Evolutionary conservation across 1,140 invertebrate species (phyloP), one percentile per base, ranked within the genome.

Genomic region (Kradibia gibbosae): DNA sequence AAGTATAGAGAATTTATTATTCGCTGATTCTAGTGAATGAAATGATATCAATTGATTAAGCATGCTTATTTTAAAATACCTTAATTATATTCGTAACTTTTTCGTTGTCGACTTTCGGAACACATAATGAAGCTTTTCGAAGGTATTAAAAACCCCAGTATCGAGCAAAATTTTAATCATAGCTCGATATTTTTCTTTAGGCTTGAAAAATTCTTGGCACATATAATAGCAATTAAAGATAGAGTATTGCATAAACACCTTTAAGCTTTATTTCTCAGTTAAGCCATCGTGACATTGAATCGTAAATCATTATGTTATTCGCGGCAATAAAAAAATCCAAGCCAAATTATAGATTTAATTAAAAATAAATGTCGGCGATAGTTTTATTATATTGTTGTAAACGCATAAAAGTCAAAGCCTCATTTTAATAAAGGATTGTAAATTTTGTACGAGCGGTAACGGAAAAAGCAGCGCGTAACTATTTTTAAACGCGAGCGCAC

Each of bases 331-430:
- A 31, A 39, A 39, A 39, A n/a, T 28, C n/a, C 34, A 17, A 67
- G 34, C 34, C 5, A 67, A 67, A 67, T 67, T 67, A 67, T 67
- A 39, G 28, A 67, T 67, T 39, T 39, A 67, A 67, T 67, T 67
- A 39, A 67, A 39, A 39, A 67, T 67, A 39, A 67, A 67, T 10
- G 34, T 39, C 17, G 3, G 34, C 17, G 17, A 8, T 67, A 67
- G 20, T 39, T 39, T 67, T 39, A 67, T 67, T 39, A n/a, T 34
- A 65, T 65, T 36, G 60, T 20, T 34, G 60, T 20, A 36, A 65
- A 25, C 15, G 17, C 60, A 11, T 65, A 22, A 39, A 67, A 39
- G 15, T 67, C n/a, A n/a, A 39, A 10, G 3, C 11, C 10, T 1
- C 60, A 17, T 39, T 39, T 60, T 60, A 60, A 20, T 34, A 67